phyloP scores from a whole-genome alignment of 2,888 invertebrate genomes.

The Tuta absoluta region DNA sequence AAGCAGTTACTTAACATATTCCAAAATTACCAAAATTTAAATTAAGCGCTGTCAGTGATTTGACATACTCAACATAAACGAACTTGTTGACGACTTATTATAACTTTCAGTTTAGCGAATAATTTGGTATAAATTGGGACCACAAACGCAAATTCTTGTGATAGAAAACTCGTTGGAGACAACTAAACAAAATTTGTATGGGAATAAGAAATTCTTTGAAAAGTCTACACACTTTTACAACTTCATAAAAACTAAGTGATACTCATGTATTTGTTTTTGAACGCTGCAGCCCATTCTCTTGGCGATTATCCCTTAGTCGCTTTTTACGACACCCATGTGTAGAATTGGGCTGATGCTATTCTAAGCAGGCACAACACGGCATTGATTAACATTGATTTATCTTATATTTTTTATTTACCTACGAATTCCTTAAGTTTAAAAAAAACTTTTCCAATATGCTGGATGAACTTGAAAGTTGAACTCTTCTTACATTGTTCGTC shows the following conservation, averaged over 20 bases:
- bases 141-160: background rate
- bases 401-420: background rate
- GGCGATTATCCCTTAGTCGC: too few relatives aligned
- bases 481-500: background rate
- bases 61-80: background rate
- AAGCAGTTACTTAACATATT: background rate
- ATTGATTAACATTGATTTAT: background rate
- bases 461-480: slow-evolving; percentile 3
- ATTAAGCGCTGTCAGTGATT: background rate
- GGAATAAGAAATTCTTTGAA: too few relatives aligned
- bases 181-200: too few relatives aligned
- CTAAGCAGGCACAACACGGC: too few relatives aligned
- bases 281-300: too few relatives aligned
- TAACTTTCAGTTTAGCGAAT: background rate
- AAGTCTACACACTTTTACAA: too few relatives aligned
- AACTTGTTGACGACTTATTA: background rate
- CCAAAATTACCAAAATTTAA: background rate
- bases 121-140: too few relatives aligned
- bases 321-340: too few relatives aligned
- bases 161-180: too few relatives aligned
- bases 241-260: too few relatives aligned
- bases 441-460: slow-evolving; percentile 10
- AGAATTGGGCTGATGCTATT: too few relatives aligned
- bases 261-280: too few relatives aligned
- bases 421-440: background rate